Evolutionary conservation across 2,797 vertebrate genomes (phyloP), one percentile per base, ranked within the genome.

Genomic region (Enteromius argenteus): DNA sequence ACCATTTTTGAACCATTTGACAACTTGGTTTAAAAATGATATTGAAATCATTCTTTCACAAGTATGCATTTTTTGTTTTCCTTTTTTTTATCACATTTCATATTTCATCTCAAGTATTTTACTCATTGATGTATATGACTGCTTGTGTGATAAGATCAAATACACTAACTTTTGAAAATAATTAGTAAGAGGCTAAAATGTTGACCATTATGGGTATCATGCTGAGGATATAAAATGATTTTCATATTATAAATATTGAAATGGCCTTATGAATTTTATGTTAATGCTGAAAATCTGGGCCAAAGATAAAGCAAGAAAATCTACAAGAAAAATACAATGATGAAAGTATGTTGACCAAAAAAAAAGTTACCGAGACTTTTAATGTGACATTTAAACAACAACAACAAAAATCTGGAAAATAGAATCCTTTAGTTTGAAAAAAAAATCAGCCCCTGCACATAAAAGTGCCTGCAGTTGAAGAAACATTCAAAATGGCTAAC

Each of bases 401-500:
- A n/a, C 21, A 21, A 39, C 1, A 32, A 39, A 23, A 76, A 58
- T 53, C 4, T 27, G 39, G 2, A 13, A 74, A 74, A 15, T 13
- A 21, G 1, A 8, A 35, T 82, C 58, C 37, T 11, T 69, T 67
- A 3, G 21, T 75, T 44, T 58, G 3, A 58, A 60, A 21, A 13
- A 13, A 60, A 37, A 19, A 71, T 64, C 56, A 13, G 15, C 39
- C n/a, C 17, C 5, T 8, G 23, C 23, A 8, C 49, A 56, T 7
- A 21, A 27, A 69, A 39, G 51, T 68, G 44, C 21, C 44, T 17
- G 13, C n/a, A 67, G 19, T 21, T 71, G 14, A 62, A 51, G 17
- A 66, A 51, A 42, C 51, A 15, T n/a, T 58, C 74, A 76, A 71
- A 66, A 83, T 56, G 73, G 30, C 53, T 83, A 75, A 75, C 71